Evolutionary conservation across 1,140 invertebrate genomes (phyloP).

Genomic region (Drosophila kohkoa): DNA sequence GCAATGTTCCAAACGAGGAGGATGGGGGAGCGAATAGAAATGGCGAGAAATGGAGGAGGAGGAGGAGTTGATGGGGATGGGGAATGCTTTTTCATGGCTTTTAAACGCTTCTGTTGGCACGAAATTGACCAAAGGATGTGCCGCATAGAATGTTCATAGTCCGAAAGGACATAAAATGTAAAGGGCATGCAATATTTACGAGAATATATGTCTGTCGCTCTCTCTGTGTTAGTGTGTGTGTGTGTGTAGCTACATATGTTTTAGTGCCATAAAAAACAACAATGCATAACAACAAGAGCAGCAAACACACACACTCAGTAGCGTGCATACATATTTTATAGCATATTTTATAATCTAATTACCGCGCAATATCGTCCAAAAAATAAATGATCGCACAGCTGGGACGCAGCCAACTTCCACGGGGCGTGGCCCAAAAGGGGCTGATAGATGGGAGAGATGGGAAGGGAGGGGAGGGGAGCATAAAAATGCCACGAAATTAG

Average conservation of each 20-base stretch:
- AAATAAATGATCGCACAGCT: slow-evolving; percentile 77
- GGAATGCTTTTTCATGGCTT: slow-evolving; percentile 70
- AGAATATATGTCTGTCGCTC: background rate
- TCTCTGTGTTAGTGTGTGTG: slow-evolving; percentile 7
- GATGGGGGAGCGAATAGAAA: background rate
- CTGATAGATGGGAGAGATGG: slow-evolving; percentile 12
- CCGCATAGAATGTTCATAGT: slow-evolving; percentile 27
- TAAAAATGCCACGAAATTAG: slow-evolving; percentile 81
- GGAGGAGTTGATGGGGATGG: background rate
- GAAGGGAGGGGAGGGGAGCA: slow-evolving; percentile 20
- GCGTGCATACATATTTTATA: slow-evolving; percentile 71
- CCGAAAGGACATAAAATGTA: slow-evolving; percentile 45
- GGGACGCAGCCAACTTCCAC: slow-evolving; percentile 48
- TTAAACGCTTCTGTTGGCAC: slow-evolving; percentile 71
- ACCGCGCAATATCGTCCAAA: slow-evolving; percentile 71
- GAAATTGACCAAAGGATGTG: slow-evolving; percentile 73
- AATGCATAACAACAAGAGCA: slow-evolving; percentile 61
- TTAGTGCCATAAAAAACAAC: slow-evolving; percentile 75
- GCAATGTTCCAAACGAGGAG: background rate
- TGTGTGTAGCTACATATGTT: slow-evolving; percentile 66
- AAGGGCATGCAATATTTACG: slow-evolving; percentile 40
- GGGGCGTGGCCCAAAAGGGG: slow-evolving; percentile 25
- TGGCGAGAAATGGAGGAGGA: background rate
- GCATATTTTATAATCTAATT: slow-evolving; percentile 83
- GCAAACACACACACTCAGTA: background rate